phyloP scores from a whole-genome alignment of 2,113 vertebrate genomes.

The Anolis carolinensis region DNA sequence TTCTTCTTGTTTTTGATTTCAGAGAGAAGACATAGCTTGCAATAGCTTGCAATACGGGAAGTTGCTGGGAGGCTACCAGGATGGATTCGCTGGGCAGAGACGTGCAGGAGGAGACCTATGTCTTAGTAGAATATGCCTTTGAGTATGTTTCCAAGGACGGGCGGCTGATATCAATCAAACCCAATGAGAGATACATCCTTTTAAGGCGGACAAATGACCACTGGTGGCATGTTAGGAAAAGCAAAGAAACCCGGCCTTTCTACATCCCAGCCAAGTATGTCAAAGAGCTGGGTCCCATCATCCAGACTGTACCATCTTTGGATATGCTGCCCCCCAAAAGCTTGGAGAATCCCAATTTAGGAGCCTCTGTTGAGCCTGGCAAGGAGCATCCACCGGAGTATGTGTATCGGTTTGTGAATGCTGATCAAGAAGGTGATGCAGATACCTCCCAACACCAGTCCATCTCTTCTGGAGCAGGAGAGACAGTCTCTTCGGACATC shows the following conservation, averaged over 20 bases:
- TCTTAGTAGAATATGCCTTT: constrained; percentile 86
- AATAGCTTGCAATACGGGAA: not conserved
- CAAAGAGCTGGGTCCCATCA: constrained; percentile 74
- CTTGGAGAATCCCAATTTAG: not conserved
- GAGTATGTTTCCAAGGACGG: constrained; percentile 87
- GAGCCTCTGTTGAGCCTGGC: not conserved
- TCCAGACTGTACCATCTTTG: not conserved
- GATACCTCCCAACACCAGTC: not conserved
- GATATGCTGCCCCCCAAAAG: constrained; percentile 37
- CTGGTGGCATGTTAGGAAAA: constrained; percentile 91
- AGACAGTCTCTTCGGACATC: not conserved
- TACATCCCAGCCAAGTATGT: constrained; percentile 91
- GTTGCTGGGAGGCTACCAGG: not conserved
- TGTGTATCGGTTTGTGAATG: constrained; percentile 71
- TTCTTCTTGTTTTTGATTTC: not conserved
- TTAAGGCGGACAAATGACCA: constrained; percentile 85
- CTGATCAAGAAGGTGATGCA: not conserved
- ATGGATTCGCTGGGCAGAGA: constrained; percentile 54
- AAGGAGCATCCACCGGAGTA: constrained; percentile 41
- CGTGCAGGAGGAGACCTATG: constrained; percentile 74
- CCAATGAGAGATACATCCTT: constrained; percentile 86
- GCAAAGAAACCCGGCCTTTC: constrained; percentile 79
- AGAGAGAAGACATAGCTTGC: constrained; percentile 32
- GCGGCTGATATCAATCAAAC: constrained; percentile 82
- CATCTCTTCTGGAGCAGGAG: not conserved